A percentile compares a stretch with the other conserved stretches of the same genome.
Evolutionary conservation across 1,140 invertebrate genomes (phyloP).

Genomic region (Apis cerana): DNA sequence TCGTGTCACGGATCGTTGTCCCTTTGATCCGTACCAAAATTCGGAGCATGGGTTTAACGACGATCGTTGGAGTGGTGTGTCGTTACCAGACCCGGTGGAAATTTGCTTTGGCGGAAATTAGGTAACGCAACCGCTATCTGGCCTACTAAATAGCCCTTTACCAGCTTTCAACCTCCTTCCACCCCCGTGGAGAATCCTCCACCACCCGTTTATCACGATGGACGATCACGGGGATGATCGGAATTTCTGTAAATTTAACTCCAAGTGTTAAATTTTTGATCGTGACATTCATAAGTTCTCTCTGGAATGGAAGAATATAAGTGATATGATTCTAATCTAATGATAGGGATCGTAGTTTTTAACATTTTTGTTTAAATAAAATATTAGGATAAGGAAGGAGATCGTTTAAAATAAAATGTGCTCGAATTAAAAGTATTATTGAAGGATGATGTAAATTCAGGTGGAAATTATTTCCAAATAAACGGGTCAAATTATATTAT

Average conservation of each 20-base stretch:
- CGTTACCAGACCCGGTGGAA: slow-evolving; percentile 51
- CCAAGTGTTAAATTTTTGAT: not conserved
- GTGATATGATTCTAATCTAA: too few relatives aligned
- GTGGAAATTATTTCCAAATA: too few relatives aligned
- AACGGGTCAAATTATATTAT: too few relatives aligned
- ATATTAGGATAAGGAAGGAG: too few relatives aligned
- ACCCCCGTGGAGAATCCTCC: not conserved
- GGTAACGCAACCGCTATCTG: slow-evolving; percentile 51
- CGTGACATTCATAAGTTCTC: too few relatives aligned
- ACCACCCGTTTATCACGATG: not conserved
- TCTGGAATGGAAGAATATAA: too few relatives aligned
- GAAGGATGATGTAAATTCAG: too few relatives aligned
- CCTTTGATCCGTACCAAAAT: slow-evolving; percentile 46
- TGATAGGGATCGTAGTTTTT: too few relatives aligned
- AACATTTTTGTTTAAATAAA: too few relatives aligned
- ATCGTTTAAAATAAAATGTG: too few relatives aligned
- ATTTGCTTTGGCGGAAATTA: slow-evolving; percentile 42
- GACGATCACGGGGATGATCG: slow-evolving; percentile 23
- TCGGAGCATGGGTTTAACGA: slow-evolving; percentile 42
- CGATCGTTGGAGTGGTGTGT: slow-evolving; percentile 23
- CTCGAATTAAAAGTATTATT: too few relatives aligned
- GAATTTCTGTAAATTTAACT: slow-evolving; percentile 16
- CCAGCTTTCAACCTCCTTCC: not conserved
- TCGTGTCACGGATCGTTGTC: slow-evolving; percentile 3
- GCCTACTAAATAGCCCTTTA: slow-evolving; percentile 48